These are phyloP conservation scores for Cremastobaeus sp. DNA, from an alignment of 2,888 invertebrate genomes.

Conservation along the genomic window DNA sequence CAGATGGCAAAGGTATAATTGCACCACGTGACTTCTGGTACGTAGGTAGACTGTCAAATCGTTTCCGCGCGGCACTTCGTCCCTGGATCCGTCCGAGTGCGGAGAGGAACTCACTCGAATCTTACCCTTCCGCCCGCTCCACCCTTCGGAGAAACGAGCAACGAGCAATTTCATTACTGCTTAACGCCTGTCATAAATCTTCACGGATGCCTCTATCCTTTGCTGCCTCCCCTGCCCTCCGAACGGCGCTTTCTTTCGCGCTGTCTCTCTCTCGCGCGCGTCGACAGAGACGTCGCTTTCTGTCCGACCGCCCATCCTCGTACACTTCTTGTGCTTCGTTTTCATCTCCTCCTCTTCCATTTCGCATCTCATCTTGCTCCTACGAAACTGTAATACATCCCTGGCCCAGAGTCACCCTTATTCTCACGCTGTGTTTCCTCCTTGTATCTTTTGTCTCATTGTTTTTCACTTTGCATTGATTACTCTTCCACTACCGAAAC, in stretches of 20 bases:
- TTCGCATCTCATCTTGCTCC: conserved; percentile 60
- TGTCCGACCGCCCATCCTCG: conserved; percentile 32
- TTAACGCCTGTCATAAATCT: conserved; percentile 80
- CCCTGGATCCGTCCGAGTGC: conserved; percentile 16
- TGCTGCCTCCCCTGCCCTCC: conserved; percentile 54
- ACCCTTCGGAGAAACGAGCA: conserved; percentile 75
- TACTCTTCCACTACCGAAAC: conserved; percentile 51
- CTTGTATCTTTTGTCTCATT: conserved; percentile 47
- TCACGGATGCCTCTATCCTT: conserved; percentile 64
- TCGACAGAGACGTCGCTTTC: conserved; percentile 24
- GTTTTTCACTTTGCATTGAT: conserved; percentile 58
- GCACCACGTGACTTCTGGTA: conserved; percentile 76
- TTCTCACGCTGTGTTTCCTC: conserved; percentile 32
- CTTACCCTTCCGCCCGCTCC: conserved; percentile 64
- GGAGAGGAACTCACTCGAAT: conserved; percentile 66
- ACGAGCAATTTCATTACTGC: conserved; percentile 80
- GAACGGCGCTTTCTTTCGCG: conserved; percentile 38
- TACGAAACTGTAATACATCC: conserved; percentile 55
- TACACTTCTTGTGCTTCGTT: conserved; percentile 44
- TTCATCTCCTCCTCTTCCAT: conserved; percentile 51
- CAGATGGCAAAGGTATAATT: conserved; percentile 76
- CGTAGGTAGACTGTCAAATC: conserved; percentile 59
- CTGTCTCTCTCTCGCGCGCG: conserved; percentile 27
- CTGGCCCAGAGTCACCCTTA: conserved; percentile 31
- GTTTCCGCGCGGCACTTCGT: conserved; percentile 15